A percentile compares a stretch with the other conserved stretches of the same genome.
phyloP scores from a whole-genome alignment of 1,140 invertebrate species.

The Cotesia vestalis region DNA sequence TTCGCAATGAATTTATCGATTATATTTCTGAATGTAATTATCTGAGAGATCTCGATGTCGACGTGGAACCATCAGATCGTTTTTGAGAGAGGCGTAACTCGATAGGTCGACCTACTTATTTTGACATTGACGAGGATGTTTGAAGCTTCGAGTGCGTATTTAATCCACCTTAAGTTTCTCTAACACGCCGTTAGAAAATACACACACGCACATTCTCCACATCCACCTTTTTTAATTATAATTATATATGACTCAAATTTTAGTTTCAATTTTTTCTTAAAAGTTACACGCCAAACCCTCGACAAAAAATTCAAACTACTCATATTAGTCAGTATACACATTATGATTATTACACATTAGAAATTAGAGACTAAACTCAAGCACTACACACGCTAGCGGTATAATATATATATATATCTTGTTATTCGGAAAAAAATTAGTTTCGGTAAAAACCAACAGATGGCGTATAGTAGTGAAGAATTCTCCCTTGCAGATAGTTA shows the following conservation, averaged over 20 bases:
- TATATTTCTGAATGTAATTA: conserved; percentile 27
- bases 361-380: no score
- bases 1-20: conserved; percentile 1
- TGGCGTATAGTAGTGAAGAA: no score
- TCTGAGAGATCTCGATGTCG: conserved; percentile 31
- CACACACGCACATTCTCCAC: neutral
- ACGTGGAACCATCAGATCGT: conserved; percentile 21
- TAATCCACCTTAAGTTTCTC: conserved; percentile 28
- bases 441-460: no score
- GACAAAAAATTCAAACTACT: neutral
- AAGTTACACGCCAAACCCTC: neutral
- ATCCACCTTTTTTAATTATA: neutral
- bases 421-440: no score
- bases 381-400: no score
- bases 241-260: neutral
- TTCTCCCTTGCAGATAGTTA: no score
- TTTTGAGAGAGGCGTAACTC: conserved; percentile 36
- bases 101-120: conserved; percentile 33
- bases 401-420: no score
- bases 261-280: no score
- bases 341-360: no score
- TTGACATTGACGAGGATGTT: conserved; percentile 36
- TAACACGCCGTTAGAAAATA: conserved; percentile 25
- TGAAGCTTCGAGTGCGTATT: conserved; percentile 26
- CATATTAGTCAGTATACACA: no score